Percentiles rank a stretch among this genome's conserved stretches.
Conservation (phyloP, 2,888 invertebrate species). For the Andrena hattorfiana region DNA sequence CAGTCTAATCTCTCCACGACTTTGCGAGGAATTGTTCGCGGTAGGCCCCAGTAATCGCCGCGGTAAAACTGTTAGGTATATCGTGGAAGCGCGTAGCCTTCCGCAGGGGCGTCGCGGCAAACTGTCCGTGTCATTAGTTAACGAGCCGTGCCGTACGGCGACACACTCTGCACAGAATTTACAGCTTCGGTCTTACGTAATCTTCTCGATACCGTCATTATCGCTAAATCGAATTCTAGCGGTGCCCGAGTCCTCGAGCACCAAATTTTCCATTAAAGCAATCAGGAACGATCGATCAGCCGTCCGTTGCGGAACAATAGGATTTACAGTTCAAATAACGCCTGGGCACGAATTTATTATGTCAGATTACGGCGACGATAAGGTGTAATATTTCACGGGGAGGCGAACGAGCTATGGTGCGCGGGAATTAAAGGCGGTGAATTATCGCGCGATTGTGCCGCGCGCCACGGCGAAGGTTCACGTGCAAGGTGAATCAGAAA, state of each 20-base stretch:
- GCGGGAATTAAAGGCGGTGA: conserved; percentile 1
- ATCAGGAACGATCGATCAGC: not conserved
- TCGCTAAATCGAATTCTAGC: not conserved
- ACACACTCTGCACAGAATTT: conserved; percentile 24
- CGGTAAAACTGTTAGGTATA: conserved; percentile 15
- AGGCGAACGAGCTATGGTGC: not conserved
- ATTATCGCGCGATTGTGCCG: conserved; percentile 29
- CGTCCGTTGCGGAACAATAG: not conserved
- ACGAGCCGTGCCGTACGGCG: conserved; percentile 32
- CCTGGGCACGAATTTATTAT: conserved; percentile 37
- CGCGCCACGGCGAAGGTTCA: conserved; percentile 48
- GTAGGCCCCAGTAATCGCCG: not conserved
- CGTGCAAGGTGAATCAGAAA: conserved; percentile 63
- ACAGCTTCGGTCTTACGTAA: conserved; percentile 29
- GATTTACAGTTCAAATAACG: conserved; percentile 28
- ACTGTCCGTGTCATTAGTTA: conserved; percentile 38
- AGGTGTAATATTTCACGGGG: conserved; percentile 18
- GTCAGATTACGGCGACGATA: conserved; percentile 20
- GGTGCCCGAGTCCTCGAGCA: not conserved
- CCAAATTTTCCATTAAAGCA: not conserved
- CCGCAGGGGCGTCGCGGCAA: conserved; percentile 1
- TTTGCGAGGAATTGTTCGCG: conserved; percentile 12
- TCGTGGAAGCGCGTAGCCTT: not conserved
- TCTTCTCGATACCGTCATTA: conserved; percentile 1
- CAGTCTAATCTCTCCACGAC: not conserved